phyloP scores from a whole-genome alignment of 1,140 invertebrate genomes.

The Anthonomus grandis region DNA sequence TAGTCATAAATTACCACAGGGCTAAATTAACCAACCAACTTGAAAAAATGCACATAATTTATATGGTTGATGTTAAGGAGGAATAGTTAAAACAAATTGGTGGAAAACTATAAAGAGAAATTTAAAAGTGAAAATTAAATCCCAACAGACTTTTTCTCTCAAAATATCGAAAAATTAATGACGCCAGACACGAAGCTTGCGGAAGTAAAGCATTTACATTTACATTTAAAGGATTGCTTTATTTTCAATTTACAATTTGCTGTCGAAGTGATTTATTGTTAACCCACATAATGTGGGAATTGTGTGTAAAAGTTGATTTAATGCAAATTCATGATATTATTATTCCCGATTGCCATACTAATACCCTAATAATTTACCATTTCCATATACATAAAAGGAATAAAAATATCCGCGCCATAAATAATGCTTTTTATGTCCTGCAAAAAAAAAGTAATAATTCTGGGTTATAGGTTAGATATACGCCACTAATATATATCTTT shows the following conservation, averaged over 20 bases:
- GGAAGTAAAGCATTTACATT: too few relatives aligned
- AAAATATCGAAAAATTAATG: neutral
- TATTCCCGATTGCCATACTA: too few relatives aligned
- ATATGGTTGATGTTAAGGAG: neutral
- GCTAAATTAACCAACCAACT: too few relatives aligned
- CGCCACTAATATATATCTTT: neutral
- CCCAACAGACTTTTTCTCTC: neutral
- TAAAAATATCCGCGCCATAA: neutral
- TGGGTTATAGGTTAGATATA: neutral
- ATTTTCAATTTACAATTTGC: too few relatives aligned
- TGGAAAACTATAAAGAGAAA: neutral
- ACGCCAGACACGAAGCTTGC: neutral
- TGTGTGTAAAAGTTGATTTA: too few relatives aligned
- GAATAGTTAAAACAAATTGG: neutral
- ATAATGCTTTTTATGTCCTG: neutral
- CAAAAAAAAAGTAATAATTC: neutral
- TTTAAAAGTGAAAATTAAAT: neutral
- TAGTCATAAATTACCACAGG: slow-evolving; percentile 26
- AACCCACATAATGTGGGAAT: too few relatives aligned
- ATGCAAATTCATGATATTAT: too few relatives aligned
- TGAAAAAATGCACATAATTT: slow-evolving; percentile 12
- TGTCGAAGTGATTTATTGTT: too few relatives aligned
- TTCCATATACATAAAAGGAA: neutral
- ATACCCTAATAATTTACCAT: too few relatives aligned
- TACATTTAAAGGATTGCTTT: too few relatives aligned